A percentile compares a stretch with the other conserved stretches of the same genome.
Conservation (phyloP, 2,888 invertebrate genomes). For the Beris chalybata region DNA sequence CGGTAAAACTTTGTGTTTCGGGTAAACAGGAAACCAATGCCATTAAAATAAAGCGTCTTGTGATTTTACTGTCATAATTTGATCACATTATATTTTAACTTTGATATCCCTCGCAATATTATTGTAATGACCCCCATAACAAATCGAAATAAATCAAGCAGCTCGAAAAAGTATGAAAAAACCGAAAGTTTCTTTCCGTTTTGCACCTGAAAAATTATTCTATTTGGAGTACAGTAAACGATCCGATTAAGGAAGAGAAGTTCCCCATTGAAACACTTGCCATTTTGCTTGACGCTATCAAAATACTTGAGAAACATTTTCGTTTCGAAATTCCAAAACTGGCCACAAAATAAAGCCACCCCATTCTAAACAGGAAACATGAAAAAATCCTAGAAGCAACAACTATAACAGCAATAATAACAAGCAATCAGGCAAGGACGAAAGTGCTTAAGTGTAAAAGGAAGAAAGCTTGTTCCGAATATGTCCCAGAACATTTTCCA, state of each 20-base stretch:
- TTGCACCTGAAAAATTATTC: not conserved
- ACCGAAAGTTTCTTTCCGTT: not conserved
- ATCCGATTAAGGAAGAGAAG: constrained; percentile 1
- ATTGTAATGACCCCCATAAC: constrained; percentile 3
- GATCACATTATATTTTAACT: not conserved
- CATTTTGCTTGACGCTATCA: constrained; percentile 1
- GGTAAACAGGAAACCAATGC: not conserved
- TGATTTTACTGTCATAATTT: not conserved
- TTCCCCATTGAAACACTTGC: not conserved
- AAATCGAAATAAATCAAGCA: not conserved
- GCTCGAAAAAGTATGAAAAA: not conserved
- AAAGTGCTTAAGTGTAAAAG: not conserved
- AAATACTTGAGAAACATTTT: constrained; percentile 6
- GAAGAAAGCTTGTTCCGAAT: constrained; percentile 1
- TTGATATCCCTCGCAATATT: not conserved
- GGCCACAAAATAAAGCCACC: not conserved
- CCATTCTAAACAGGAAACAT: not conserved
- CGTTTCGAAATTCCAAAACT: constrained; percentile 6
- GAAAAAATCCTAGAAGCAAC: not conserved
- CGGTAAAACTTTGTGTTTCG: too few relatives aligned
- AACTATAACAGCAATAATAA: not conserved
- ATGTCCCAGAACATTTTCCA: too few relatives aligned
- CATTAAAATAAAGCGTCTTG: not conserved
- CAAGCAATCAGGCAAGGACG: constrained; percentile 1
- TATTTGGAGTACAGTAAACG: not conserved